A percentile compares a stretch with the other conserved stretches of the same genome.
Conservation (phyloP, 1,140 invertebrate species). For the Drosophila burlai region DNA sequence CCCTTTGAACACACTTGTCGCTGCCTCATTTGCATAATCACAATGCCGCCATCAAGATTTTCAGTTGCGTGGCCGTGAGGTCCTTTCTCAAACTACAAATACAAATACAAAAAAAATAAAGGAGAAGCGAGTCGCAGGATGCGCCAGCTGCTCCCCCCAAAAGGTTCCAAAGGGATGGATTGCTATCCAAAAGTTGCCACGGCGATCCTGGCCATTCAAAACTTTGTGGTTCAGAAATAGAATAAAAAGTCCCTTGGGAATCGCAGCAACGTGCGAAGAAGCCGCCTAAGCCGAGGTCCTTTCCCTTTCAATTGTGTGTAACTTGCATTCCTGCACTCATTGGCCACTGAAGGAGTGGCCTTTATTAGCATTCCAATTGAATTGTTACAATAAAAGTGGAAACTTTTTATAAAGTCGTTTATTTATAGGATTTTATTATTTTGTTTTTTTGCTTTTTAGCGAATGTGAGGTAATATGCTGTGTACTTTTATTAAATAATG, state of each 20-base stretch:
- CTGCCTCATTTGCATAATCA: slow-evolving; percentile 76
- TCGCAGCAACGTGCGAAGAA: slow-evolving; percentile 8
- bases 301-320: slow-evolving; percentile 6
- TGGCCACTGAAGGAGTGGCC: not conserved
- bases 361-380: slow-evolving; percentile 11
- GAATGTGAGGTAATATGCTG: not conserved
- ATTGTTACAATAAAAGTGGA: slow-evolving; percentile 11
- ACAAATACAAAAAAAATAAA: not conserved
- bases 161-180: slow-evolving; percentile 35
- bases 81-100: slow-evolving; percentile 48
- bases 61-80: slow-evolving; percentile 3
- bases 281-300: not conserved
- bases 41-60: slow-evolving; percentile 54
- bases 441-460: not conserved
- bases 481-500: not conserved
- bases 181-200: slow-evolving; percentile 38
- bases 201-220: slow-evolving; percentile 38
- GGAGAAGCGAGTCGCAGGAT: slow-evolving; percentile 25
- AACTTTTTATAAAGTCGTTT: not conserved
- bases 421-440: not conserved
- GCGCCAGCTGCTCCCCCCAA: slow-evolving; percentile 41
- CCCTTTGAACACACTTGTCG: slow-evolving; percentile 72
- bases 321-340: slow-evolving; percentile 42
- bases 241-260: slow-evolving; percentile 21
- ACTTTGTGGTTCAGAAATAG: slow-evolving; percentile 35